Evolutionary conservation across 2,888 invertebrate species (phyloP).

Genomic region (Sipha maydis): DNA sequence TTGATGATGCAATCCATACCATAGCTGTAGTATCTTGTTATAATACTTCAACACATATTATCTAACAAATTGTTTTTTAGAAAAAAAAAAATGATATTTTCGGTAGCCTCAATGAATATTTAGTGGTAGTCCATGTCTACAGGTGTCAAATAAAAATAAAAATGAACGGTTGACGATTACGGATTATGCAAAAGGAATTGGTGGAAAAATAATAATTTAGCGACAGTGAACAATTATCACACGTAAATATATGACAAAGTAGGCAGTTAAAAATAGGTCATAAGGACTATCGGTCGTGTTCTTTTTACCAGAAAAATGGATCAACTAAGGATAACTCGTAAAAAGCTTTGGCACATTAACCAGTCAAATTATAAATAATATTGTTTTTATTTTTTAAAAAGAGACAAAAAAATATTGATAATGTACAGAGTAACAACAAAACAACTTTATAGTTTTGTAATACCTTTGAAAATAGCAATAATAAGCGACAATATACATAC

Average conservation of each 20-base stretch:
- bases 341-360: constrained; percentile 28
- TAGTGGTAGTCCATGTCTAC: neutral
- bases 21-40: too few relatives aligned
- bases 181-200: neutral
- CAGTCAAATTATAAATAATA: constrained; percentile 52
- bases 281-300: neutral
- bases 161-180: neutral
- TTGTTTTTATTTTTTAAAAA: constrained; percentile 51
- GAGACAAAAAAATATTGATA: constrained; percentile 53
- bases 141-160: neutral
- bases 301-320: constrained; percentile 5
- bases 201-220: neutral
- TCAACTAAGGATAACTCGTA: constrained; percentile 23
- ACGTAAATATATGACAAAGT: neutral
- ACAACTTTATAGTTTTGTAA: constrained; percentile 49
- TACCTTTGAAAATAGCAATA: constrained; percentile 59
- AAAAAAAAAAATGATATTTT: too few relatives aligned
- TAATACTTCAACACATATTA: too few relatives aligned
- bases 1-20: too few relatives aligned
- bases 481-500: constrained; percentile 46
- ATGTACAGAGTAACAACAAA: constrained; percentile 58
- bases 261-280: neutral
- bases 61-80: too few relatives aligned
- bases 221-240: neutral
- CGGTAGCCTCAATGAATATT: neutral